Base-by-base conservation (phyloP, 2,113 vertebrate species). In the Motacilla tschutschensis region DNA sequence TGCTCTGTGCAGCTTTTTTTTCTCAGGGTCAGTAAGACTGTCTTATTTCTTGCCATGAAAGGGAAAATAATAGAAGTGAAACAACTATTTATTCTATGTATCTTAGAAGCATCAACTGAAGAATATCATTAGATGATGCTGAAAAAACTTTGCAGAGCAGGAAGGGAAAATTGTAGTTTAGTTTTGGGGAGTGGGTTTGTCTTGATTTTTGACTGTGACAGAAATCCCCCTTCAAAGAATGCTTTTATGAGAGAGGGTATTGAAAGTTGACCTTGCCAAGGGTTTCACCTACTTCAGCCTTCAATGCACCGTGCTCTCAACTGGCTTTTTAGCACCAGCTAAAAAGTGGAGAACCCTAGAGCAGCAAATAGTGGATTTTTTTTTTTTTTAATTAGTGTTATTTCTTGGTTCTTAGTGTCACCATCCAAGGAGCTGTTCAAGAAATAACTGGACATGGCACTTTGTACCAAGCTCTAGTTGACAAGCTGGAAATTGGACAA, bases 141-240 rank as follows among this genome's bases (percentile, higher is more conserved):
- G 16, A 16, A 55, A 69, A 65, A 64, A 31, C 14, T 62, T 81
- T 65, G 12, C 44, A 76, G 60, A 82, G 33, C 20, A 54, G 31
- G n/a, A 87, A 43, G 35, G 26, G n/a, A 43, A 85, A 58, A 19
- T 46, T 60, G 22, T 0, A 48, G 8, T 63, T 55, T 78, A 12
- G 3, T 48, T 91, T 72, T n/a, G 28, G 25, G 16, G 9, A 41
- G 14, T 0, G 0, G 8, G 1, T 22, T 88, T 0, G 0, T 8
- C 12, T 38, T 50, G 5, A 6, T 15, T 83, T 90, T 88, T 35
- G 46, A 70, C 62, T 66, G 24, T 62, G 41, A 57, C 18, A 46
- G 25, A 88, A 75, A 67, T 66, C 10, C 8, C 22, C 11, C 9
- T 63, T 74, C 74, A 38, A 65, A 74, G 11, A 41, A 54, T 11